Conservation (phyloP, 2,888 invertebrate genomes). For the Trissolcus brochymenae region DNA sequence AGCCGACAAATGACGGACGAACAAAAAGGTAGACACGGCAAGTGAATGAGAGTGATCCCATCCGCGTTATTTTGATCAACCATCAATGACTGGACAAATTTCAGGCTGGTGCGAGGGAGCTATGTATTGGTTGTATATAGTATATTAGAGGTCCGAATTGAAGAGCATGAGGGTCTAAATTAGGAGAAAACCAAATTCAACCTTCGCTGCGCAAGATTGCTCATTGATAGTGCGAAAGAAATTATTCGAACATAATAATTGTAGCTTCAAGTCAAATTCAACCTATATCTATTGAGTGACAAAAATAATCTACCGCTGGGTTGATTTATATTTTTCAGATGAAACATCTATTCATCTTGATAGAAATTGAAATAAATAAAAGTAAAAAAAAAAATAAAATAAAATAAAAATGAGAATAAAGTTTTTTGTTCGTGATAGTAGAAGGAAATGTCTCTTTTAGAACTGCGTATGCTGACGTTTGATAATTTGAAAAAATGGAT, state of each 20-base stretch:
- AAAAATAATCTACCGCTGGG: too few relatives aligned
- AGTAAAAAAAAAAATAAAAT: too few relatives aligned
- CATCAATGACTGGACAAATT: constrained; percentile 72
- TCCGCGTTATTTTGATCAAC: constrained; percentile 73
- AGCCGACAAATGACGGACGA: constrained; percentile 41
- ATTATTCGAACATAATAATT: too few relatives aligned
- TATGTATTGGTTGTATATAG: constrained; percentile 57
- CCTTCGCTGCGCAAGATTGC: constrained; percentile 40
- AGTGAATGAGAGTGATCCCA: constrained; percentile 55
- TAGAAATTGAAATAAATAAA: too few relatives aligned
- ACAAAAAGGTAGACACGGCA: constrained; percentile 46
- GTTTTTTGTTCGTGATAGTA: too few relatives aligned
- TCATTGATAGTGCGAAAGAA: constrained; percentile 41
- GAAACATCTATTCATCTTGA: too few relatives aligned
- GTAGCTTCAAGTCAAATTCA: too few relatives aligned
- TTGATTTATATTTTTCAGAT: too few relatives aligned
- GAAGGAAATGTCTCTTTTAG: too few relatives aligned
- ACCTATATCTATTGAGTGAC: too few relatives aligned
- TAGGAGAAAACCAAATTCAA: constrained; percentile 71
- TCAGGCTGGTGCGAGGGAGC: constrained; percentile 59
- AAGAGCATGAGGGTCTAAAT: constrained; percentile 65
- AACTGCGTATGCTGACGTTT: background rate
- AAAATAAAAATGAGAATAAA: too few relatives aligned
- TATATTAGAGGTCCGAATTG: constrained; percentile 59
- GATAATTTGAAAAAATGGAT: constrained; percentile 42